These are phyloP conservation scores for Acanthosepion lycidas DNA, from an alignment of 2,888 invertebrate genomes.

Conservation along the genomic window DNA sequence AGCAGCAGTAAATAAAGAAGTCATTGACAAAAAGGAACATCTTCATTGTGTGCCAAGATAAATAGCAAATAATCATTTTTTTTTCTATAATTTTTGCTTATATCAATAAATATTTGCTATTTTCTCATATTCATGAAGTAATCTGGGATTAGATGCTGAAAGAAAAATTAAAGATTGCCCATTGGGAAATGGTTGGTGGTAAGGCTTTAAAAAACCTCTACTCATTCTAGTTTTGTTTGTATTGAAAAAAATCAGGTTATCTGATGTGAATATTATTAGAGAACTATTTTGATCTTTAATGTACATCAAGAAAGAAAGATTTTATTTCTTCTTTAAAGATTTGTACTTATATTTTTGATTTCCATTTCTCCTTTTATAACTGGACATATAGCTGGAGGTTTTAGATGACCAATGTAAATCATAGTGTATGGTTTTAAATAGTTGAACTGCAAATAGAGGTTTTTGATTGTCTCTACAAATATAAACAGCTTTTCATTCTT, in stretches of 20 bases:
- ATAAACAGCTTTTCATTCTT: too few species aligned
- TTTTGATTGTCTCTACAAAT: too few species aligned
- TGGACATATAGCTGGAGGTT: too few species aligned
- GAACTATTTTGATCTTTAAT: neutral
- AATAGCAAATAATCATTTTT: neutral
- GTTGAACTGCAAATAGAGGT: too few species aligned
- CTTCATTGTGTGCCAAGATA: neutral
- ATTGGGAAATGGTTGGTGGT: neutral
- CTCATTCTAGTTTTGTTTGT: neutral
- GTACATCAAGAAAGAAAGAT: neutral
- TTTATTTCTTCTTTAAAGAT: neutral
- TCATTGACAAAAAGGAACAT: neutral
- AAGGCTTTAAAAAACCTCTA: neutral
- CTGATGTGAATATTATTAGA: neutral
- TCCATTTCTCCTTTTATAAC: too few species aligned
- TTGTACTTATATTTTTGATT: too few species aligned
- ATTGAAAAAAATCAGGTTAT: neutral
- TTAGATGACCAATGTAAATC: too few species aligned
- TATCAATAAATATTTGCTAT: neutral
- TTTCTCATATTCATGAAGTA: neutral
- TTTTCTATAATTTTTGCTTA: neutral
- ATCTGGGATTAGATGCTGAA: neutral
- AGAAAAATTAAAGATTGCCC: neutral
- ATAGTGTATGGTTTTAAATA: too few species aligned
- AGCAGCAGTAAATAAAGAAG: neutral